phyloP scores from a whole-genome alignment of 2,888 invertebrate species.

The Notodonta dromedarius region DNA sequence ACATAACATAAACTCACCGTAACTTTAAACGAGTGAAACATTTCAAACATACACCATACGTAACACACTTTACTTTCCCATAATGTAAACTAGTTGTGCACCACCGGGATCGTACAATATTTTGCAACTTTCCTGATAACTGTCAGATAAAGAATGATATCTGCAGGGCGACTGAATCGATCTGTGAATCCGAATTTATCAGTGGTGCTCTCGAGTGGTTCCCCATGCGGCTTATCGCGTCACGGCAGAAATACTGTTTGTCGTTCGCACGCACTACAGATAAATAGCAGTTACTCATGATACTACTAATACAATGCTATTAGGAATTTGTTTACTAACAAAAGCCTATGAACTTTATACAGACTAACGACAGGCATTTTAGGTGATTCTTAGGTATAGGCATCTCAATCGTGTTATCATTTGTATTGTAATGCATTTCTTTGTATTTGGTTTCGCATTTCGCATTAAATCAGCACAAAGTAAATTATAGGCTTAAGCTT shows the following conservation, averaged over 20 bases:
- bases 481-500: no score
- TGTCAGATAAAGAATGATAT: constrained; percentile 61
- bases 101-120: constrained; percentile 34
- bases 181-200: constrained; percentile 53
- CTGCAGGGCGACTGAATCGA: constrained; percentile 53
- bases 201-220: constrained; percentile 46
- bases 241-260: constrained; percentile 19
- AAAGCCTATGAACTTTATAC: constrained; percentile 7
- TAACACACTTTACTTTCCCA: constrained; percentile 21
- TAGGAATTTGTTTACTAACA: constrained; percentile 32
- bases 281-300: constrained; percentile 27
- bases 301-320: constrained; percentile 26
- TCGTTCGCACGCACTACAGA: constrained; percentile 26
- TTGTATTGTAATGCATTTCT: no score
- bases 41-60: constrained; percentile 20
- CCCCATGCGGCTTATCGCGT: constrained; percentile 22
- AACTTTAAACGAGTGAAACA: constrained; percentile 42
- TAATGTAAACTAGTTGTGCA: constrained; percentile 14
- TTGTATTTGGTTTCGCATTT: no score
- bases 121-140: constrained; percentile 62
- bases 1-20: constrained; percentile 38
- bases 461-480: no score
- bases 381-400: neutral
- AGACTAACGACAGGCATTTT: neutral
- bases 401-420: no score